Conservation (phyloP, 35 echinoderm and acorn worm species). For the Lytechinus variegatus region DNA sequence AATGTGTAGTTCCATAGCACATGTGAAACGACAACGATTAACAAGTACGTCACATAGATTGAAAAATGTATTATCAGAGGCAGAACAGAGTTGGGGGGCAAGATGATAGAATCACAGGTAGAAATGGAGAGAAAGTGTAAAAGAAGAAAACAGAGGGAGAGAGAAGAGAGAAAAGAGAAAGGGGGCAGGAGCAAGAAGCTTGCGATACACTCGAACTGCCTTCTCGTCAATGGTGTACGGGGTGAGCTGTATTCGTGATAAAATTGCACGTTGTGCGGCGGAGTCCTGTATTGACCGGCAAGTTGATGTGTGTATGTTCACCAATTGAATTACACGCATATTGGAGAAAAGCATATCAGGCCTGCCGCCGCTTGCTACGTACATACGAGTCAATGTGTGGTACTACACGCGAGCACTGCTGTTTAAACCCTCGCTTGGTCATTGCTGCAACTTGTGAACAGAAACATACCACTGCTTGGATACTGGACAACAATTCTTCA, state of each 20-base stretch:
- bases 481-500: background rate
- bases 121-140: background rate
- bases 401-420: background rate
- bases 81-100: background rate
- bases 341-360: constrained; percentile 26
- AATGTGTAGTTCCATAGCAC: too few relatives aligned
- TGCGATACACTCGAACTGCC: background rate
- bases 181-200: background rate
- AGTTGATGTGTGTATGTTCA: background rate
- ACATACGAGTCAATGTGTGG: constrained; percentile 31
- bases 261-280: constrained; percentile 8
- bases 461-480: background rate
- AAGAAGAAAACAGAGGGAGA: background rate
- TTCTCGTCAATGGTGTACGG: background rate
- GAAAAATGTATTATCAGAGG: background rate
- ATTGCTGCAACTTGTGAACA: background rate
- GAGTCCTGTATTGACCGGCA: background rate
- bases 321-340: constrained; percentile 43
- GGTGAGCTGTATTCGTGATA: background rate
- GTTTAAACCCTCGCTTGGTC: background rate
- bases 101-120: background rate
- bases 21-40: too few relatives aligned
- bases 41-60: background rate
- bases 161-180: background rate
- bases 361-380: background rate